A percentile compares a stretch with the other conserved stretches of the same genome.
These are phyloP conservation scores for Hippocampus zosterae DNA, from an alignment of 2,113 vertebrate genomes.

Conservation along the genomic window DNA sequence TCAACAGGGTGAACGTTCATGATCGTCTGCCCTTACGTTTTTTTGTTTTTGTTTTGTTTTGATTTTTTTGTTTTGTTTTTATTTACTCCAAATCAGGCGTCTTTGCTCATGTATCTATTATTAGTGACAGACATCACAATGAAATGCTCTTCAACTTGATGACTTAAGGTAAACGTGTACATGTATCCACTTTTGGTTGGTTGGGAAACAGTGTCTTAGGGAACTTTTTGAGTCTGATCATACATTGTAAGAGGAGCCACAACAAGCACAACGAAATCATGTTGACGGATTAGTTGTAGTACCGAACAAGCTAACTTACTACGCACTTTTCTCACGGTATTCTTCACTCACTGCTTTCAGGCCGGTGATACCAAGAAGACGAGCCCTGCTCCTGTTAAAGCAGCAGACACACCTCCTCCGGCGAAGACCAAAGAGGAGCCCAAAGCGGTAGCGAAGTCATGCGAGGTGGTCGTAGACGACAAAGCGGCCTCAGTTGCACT, in stretches of 20 bases:
- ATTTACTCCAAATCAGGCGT: no score
- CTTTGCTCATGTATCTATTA: no score
- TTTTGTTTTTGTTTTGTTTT: no score
- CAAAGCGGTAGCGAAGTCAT: conserved; percentile 60
- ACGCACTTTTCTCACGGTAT: neutral
- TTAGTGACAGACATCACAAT: no score
- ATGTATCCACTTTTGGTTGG: no score
- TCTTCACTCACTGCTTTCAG: conserved; percentile 31
- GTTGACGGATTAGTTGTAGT: neutral
- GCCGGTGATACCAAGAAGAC: conserved; percentile 59
- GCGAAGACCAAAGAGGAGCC: conserved; percentile 72
- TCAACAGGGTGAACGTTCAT: no score
- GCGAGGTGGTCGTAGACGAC: conserved; percentile 53
- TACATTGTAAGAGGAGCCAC: neutral
- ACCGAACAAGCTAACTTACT: neutral
- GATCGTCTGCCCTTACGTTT: no score
- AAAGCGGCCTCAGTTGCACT: conserved; percentile 53
- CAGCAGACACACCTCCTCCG: conserved; percentile 48
- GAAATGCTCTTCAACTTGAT: no score
- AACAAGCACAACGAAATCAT: neutral
- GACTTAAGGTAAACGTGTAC: no score
- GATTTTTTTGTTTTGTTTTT: no score
- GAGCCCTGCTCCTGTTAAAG: conserved; percentile 31
- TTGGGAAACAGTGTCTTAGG: neutral
- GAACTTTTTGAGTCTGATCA: neutral